A percentile compares a stretch with the other conserved stretches of the same genome.
Conservation (phyloP, 2,113 vertebrate species). For the Beaufortia kweichowensis region DNA sequence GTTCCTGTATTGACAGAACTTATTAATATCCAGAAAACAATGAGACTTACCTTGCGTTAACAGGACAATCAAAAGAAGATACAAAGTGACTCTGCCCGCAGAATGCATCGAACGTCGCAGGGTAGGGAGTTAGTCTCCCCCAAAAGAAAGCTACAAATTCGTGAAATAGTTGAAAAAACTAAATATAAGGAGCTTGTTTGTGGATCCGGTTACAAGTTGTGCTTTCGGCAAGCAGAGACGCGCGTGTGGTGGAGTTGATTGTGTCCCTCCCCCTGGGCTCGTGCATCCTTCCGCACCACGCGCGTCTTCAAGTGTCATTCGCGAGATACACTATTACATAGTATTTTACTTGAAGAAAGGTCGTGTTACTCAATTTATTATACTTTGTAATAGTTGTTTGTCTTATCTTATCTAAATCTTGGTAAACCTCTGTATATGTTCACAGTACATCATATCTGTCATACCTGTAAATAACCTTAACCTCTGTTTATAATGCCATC, state of each 20-base stretch:
- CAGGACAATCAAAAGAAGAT: slow-evolving; percentile 63
- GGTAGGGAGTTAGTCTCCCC: slow-evolving; percentile 38
- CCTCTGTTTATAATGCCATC: too few relatives aligned
- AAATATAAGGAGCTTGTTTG: not conserved
- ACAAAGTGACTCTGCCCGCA: slow-evolving; percentile 60
- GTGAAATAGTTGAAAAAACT: not conserved
- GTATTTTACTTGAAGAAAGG: not conserved
- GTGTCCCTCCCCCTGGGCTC: slow-evolving; percentile 66
- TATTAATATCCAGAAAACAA: not conserved
- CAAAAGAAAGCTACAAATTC: not conserved
- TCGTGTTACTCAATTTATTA: too few relatives aligned
- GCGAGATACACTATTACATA: not conserved
- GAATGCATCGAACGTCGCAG: slow-evolving; percentile 61
- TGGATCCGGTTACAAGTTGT: slow-evolving; percentile 29
- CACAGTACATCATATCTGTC: too few relatives aligned
- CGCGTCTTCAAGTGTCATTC: slow-evolving; percentile 39
- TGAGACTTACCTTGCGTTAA: slow-evolving; percentile 66
- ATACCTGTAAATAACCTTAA: too few relatives aligned
- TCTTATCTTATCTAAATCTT: too few relatives aligned
- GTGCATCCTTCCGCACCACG: slow-evolving; percentile 27
- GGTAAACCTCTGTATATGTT: too few relatives aligned
- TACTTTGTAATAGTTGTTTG: not conserved
- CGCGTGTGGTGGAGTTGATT: slow-evolving; percentile 58
- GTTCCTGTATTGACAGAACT: not conserved
- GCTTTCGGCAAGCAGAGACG: slow-evolving; percentile 57